Conservation (phyloP, 2,113 vertebrate genomes). For the Urocitellus parryii region DNA sequence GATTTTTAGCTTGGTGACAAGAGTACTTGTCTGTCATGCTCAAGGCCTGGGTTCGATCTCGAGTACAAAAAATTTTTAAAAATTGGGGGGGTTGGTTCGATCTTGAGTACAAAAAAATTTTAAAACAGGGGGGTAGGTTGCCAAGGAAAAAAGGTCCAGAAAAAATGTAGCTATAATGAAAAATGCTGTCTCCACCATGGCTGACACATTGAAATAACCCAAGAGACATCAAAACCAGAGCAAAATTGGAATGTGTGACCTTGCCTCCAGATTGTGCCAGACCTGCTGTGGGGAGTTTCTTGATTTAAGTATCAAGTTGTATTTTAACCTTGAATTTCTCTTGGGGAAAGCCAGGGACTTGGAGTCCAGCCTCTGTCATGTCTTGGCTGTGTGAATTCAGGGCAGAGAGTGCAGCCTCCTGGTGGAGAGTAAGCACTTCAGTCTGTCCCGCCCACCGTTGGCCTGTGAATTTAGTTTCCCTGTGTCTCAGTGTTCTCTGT, state of each 20-base stretch:
- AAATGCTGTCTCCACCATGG: conserved; percentile 11
- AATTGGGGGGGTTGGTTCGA: too few species aligned
- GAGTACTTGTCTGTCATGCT: too few species aligned
- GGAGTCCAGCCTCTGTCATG: background rate
- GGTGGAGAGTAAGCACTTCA: background rate
- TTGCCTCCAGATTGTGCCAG: conserved; percentile 47
- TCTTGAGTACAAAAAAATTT: too few species aligned
- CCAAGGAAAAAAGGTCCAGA: background rate
- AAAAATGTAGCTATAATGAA: background rate
- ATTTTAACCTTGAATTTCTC: conserved; percentile 57
- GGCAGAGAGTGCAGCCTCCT: background rate
- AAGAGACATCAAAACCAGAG: background rate
- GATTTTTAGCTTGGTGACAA: too few species aligned
- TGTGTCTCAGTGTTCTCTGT: background rate
- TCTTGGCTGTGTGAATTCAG: background rate
- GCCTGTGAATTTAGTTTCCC: background rate
- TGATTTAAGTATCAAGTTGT: conserved; percentile 41
- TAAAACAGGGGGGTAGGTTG: too few species aligned
- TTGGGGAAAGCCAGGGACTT: conserved; percentile 9
- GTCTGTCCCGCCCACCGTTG: background rate
- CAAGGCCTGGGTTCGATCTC: too few species aligned
- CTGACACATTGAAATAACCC: background rate
- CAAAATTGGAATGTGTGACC: conserved; percentile 16
- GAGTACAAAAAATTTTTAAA: too few species aligned
- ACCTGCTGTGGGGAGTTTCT: conserved; percentile 35